Evolutionary conservation across 1,140 invertebrate genomes (phyloP).

Genomic region (Drosophila pseudoananassae): DNA sequence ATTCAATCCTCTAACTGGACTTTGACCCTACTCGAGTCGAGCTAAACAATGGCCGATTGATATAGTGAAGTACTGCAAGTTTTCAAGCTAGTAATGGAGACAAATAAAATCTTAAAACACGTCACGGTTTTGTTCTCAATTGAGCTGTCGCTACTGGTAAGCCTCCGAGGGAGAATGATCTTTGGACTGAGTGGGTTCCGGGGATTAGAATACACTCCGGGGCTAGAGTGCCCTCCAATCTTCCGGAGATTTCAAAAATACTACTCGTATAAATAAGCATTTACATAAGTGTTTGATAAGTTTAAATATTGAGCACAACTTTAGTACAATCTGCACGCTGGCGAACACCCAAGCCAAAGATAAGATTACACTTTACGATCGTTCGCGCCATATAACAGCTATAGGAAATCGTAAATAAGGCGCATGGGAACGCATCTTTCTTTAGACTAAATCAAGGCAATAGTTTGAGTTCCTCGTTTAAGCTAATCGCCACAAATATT

Average conservation of each 20-base stretch:
- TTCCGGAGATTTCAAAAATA: constrained; percentile 5
- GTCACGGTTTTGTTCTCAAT: constrained; percentile 42
- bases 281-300: constrained; percentile 64
- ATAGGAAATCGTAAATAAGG: constrained; percentile 47
- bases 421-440: constrained; percentile 11
- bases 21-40: constrained; percentile 48
- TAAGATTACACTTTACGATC: constrained; percentile 56
- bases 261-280: constrained; percentile 40
- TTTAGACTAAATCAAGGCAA: constrained; percentile 19
- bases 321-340: constrained; percentile 34
- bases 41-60: constrained; percentile 55
- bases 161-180: constrained; percentile 15
- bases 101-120: constrained; percentile 26
- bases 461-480: constrained; percentile 9
- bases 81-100: constrained; percentile 38
- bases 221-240: constrained; percentile 1
- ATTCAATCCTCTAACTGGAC: constrained; percentile 50
- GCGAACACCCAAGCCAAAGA: constrained; percentile 15
- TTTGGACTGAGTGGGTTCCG: constrained; percentile 26
- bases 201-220: constrained; percentile 9
- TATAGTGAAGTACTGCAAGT: constrained; percentile 15
- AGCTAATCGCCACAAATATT: constrained; percentile 20
- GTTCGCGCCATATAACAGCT: constrained; percentile 11
- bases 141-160: constrained; percentile 18
- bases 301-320: constrained; percentile 42